phyloP scores from a whole-genome alignment of 2,113 vertebrate genomes.

The Cyanoliseus patagonus region DNA sequence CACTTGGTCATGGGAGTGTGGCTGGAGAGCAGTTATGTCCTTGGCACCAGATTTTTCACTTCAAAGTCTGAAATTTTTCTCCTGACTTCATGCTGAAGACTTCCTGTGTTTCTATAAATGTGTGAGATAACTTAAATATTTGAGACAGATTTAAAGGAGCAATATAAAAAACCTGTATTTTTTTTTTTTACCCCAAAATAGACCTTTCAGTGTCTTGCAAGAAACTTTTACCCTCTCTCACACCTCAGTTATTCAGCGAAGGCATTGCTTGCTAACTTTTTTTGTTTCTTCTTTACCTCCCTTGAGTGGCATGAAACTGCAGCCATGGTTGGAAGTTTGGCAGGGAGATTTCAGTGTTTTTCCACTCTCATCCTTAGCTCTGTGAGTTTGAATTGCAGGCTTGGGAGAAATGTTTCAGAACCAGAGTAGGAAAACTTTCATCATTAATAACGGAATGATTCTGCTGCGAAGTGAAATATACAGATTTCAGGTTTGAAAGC shows the following conservation, averaged over 20 bases:
- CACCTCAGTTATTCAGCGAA: background rate
- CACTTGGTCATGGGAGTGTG: background rate
- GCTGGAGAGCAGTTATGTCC: background rate
- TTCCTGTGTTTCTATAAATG: background rate
- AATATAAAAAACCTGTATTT: background rate
- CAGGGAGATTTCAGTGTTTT: background rate
- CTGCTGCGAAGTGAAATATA: background rate
- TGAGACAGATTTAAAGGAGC: background rate
- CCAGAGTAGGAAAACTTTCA: background rate
- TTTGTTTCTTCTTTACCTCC: background rate
- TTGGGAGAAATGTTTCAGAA: background rate
- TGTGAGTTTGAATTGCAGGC: background rate
- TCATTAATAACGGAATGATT: background rate
- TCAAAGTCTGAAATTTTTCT: background rate
- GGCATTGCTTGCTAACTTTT: background rate
- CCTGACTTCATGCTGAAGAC: background rate
- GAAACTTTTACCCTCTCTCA: background rate
- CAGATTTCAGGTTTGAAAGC: background rate
- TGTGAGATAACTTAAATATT: background rate
- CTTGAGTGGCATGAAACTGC: background rate
- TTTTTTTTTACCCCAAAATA: background rate
- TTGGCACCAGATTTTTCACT: background rate
- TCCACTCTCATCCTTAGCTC: background rate
- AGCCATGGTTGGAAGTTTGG: background rate
- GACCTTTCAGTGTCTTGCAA: background rate